These are phyloP conservation scores for Argyresthia albistria DNA, from an alignment of 2,888 invertebrate species.

Conservation along the genomic window DNA sequence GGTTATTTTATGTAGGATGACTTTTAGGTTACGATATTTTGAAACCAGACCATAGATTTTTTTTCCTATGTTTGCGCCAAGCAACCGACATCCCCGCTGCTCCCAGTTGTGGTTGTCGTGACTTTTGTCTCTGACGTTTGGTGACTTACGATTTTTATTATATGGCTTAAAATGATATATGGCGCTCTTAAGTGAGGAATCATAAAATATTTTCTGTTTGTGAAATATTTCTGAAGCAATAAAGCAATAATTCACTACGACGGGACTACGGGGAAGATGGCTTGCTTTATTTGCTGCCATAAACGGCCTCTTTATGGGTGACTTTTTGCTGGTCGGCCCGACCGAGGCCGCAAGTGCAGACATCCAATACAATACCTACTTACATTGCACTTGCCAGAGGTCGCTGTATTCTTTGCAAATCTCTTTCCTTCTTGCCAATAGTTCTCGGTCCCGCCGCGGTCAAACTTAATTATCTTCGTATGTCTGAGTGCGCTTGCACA, in stretches of 20 bases:
- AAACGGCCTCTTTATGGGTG: conserved; percentile 67
- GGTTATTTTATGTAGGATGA: no score
- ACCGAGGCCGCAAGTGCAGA: conserved; percentile 4
- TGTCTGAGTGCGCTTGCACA: conserved; percentile 27
- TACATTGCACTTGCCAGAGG: no score
- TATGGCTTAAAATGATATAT: conserved; percentile 72
- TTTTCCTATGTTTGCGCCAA: neutral
- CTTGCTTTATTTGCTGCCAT: conserved; percentile 69
- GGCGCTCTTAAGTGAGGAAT: conserved; percentile 68
- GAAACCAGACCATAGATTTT: no score
- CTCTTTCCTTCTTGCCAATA: no score
- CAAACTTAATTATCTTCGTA: no score
- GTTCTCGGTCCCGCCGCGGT: no score
- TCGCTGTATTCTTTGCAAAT: no score
- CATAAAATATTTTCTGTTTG: conserved; percentile 74
- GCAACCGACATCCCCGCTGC: conserved; percentile 16
- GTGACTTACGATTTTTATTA: conserved; percentile 68
- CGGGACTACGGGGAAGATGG: conserved; percentile 67
- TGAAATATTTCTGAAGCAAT: conserved; percentile 72
- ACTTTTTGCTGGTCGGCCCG: conserved; percentile 41
- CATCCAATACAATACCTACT: no score
- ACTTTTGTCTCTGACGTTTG: conserved; percentile 56
- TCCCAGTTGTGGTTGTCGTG: conserved; percentile 29
- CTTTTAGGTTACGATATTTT: no score
- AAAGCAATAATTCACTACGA: conserved; percentile 72